Percentiles rank a stretch among this genome's conserved stretches.
phyloP scores from a whole-genome alignment of 92 coral and sea anemone species.

The Diadumene lineata region DNA sequence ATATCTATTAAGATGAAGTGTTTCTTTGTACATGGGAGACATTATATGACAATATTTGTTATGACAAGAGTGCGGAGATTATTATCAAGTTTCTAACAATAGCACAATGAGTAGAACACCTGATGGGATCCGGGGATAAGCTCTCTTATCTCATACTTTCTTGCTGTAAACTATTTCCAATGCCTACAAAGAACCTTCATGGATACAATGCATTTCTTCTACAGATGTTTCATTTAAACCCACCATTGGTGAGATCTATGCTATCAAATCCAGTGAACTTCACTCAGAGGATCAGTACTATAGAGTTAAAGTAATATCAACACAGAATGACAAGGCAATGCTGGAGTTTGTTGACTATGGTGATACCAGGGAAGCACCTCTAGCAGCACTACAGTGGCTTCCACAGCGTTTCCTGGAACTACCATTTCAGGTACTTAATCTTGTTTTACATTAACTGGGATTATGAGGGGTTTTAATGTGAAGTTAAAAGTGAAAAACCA shows the following conservation, averaged over 20 bases:
- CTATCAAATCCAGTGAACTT: constrained; percentile 73
- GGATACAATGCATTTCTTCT: not conserved
- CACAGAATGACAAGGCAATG: constrained; percentile 51
- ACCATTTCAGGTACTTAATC: constrained; percentile 82
- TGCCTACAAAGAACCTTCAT: too few species aligned
- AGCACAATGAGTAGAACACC: too few species aligned
- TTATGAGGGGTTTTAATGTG: not conserved
- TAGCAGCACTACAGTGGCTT: constrained; percentile 53
- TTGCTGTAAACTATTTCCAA: too few species aligned
- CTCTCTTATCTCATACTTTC: too few species aligned
- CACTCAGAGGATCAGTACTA: constrained; percentile 86
- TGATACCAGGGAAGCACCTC: constrained; percentile 60
- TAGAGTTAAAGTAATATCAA: constrained; percentile 71
- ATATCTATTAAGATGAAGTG: too few species aligned
- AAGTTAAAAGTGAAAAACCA: not conserved
- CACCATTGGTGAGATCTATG: constrained; percentile 68
- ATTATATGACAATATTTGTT: too few species aligned
- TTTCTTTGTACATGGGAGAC: too few species aligned
- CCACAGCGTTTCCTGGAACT: constrained; percentile 80
- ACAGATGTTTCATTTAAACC: constrained; percentile 43
- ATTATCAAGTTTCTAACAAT: too few species aligned
- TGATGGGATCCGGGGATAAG: too few species aligned
- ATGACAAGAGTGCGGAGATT: too few species aligned
- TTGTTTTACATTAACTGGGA: not conserved
- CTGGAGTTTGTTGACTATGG: constrained; percentile 93